Evolutionary conservation across 2,888 invertebrate genomes (phyloP), one percentile per base, ranked within the genome.

Genomic region (Idaea biselata): DNA sequence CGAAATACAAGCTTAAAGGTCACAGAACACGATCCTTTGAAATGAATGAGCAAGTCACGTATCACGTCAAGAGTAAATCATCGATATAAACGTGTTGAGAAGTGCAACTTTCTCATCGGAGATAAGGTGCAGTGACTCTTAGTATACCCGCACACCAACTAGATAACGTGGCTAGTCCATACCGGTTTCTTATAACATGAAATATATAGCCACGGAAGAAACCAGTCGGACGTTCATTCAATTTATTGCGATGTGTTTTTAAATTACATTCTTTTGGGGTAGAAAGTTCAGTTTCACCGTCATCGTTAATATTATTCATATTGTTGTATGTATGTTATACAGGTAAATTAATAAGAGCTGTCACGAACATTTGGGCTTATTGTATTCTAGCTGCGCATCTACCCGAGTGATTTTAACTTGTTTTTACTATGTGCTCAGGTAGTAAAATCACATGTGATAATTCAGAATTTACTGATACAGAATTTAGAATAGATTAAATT

Each of bases 31-130:
- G 44, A 44, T 44, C 44, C 44, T 44, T 44, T 44, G 44, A 14
- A 8, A 14, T 14, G 44, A 44, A 44, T 14, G 44, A 44, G 14
- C 44, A 44, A 44, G 44, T 44, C 44, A 44, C 44, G 69, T 78
- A 76, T 76, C 73, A 70, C 66, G 65, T 70, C 44, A 44, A 8
- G 44, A 44, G 11, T 44, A 44, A 44, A 44, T 73, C 73, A 79
- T 84, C 80, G 74, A 84, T 85, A 83, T 81, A 78, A 73, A 72
- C 72, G 79, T 80, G 75, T 74, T 65, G 60, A 77, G 80, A 80
- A 79, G 73, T 76, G 76, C 70, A 76, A 80, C 84, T 87, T 85
- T 86, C 86, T 86, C 85, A 84, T 83, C 61, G 77, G 77, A 80
- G 80, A 80, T 81, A 80, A 83, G 77, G 71, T 65, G 74, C 63